A percentile compares a stretch with the other conserved stretches of the same genome.
Conservation (phyloP, 2,113 vertebrate species). For the Petrocephalus zakoni region DNA sequence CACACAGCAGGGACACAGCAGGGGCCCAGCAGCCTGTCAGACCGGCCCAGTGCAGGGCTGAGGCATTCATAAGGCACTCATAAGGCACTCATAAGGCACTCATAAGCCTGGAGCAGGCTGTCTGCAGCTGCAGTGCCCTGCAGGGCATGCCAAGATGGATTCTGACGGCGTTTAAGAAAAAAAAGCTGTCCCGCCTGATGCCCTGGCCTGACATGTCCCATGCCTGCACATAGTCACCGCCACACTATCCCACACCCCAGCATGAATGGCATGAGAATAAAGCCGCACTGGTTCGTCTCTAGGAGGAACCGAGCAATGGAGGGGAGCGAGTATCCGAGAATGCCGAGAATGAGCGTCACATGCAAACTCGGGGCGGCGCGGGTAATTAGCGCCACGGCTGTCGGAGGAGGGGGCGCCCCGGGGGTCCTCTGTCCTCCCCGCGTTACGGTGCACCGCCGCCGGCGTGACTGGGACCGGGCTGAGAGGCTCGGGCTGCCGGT, state of each 20-base stretch:
- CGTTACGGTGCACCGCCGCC: no score
- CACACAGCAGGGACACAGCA: neutral
- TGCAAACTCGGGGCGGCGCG: no score
- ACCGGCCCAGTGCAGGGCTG: neutral
- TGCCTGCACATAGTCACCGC: neutral
- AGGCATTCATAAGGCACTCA: no score
- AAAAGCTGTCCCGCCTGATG: neutral
- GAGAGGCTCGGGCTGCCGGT: no score
- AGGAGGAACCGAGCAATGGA: neutral
- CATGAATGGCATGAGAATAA: neutral
- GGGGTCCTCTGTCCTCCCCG: no score
- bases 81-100: no score
- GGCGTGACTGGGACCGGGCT: no score
- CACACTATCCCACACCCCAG: neutral
- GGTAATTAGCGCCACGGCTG: no score
- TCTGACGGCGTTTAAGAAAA: neutral
- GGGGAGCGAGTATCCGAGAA: neutral
- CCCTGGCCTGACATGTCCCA: neutral
- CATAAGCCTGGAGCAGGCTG: neutral
- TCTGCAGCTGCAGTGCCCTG: neutral
- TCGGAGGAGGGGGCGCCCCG: no score
- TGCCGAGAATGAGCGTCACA: no score
- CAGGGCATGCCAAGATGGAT: neutral
- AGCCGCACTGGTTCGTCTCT: neutral
- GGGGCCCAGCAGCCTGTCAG: neutral